Evolutionary conservation across 2,113 vertebrate species (phyloP).

Genomic region (Antechinus stuartii): DNA sequence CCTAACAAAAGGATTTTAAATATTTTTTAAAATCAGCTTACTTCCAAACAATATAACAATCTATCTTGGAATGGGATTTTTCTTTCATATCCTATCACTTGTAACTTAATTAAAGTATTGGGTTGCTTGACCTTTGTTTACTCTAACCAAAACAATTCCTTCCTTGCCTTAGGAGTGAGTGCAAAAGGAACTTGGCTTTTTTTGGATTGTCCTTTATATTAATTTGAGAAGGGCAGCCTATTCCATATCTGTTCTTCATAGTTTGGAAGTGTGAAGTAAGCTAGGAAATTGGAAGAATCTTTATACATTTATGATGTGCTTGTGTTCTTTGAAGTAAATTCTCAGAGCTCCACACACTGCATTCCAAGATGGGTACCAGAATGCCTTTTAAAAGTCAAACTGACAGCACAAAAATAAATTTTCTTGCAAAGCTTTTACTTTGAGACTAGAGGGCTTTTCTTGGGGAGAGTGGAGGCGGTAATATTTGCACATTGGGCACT

Average conservation of each 20-base stretch:
- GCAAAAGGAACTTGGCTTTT: background rate
- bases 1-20: background rate
- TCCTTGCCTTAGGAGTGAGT: background rate
- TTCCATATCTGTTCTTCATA: background rate
- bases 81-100: background rate
- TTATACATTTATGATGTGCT: background rate
- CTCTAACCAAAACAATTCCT: background rate
- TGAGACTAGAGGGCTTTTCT: background rate
- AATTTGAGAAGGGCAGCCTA: background rate
- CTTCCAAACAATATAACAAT: background rate
- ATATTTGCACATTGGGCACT: background rate
- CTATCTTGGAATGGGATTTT: background rate
- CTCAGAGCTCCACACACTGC: background rate
- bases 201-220: background rate
- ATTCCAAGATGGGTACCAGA: background rate
- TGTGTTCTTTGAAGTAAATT: background rate
- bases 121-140: slow-evolving; percentile 9
- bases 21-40: background rate
- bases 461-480: too few relatives aligned
- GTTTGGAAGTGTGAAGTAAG: background rate
- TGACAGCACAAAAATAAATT: background rate
- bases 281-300: background rate
- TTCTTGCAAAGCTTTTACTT: background rate
- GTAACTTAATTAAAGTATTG: background rate
- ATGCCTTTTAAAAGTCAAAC: background rate